These are phyloP conservation scores for Ficedula albicollis DNA, from an alignment of 2,797 vertebrate genomes.

Conservation along the genomic window DNA sequence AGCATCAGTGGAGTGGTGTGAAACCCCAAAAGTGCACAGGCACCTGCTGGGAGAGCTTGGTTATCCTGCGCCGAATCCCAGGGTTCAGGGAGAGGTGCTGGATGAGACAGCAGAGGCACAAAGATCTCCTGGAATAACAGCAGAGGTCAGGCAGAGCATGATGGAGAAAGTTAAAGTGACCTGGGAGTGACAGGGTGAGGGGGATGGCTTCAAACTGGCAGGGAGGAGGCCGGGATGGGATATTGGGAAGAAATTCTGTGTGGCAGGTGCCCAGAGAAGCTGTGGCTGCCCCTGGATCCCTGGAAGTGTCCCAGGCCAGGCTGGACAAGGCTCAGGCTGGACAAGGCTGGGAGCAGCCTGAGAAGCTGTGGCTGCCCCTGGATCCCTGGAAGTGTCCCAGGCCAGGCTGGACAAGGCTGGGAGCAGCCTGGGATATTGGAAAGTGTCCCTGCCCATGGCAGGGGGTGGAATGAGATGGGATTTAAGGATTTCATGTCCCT, in stretches of 20 bases:
- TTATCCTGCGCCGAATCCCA: not conserved
- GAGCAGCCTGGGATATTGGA: not conserved
- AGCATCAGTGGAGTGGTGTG: no score
- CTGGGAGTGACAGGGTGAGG: not conserved
- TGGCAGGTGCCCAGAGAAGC: not conserved
- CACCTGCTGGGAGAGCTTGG: not conserved
- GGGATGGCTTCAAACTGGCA: not conserved
- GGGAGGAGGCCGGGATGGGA: no score
- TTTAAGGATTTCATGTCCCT: not conserved
- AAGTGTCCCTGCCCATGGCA: not conserved
- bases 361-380: not conserved
- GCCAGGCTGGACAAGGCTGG: accelerated
- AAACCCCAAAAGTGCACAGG: no score
- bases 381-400: not conserved
- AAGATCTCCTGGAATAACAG: not conserved
- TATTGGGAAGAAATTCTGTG: not conserved
- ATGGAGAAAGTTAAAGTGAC: not conserved
- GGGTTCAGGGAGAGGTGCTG: not conserved
- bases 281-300: not conserved
- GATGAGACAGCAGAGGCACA: not conserved
- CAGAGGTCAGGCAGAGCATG: not conserved
- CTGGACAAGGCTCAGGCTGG: no score
- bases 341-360: accelerated
- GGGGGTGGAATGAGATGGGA: not conserved
- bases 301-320: not conserved